Percentiles rank a stretch among this genome's conserved stretches.
phyloP scores from a whole-genome alignment of 2,888 invertebrate genomes.

The Odontomyia ornata region DNA sequence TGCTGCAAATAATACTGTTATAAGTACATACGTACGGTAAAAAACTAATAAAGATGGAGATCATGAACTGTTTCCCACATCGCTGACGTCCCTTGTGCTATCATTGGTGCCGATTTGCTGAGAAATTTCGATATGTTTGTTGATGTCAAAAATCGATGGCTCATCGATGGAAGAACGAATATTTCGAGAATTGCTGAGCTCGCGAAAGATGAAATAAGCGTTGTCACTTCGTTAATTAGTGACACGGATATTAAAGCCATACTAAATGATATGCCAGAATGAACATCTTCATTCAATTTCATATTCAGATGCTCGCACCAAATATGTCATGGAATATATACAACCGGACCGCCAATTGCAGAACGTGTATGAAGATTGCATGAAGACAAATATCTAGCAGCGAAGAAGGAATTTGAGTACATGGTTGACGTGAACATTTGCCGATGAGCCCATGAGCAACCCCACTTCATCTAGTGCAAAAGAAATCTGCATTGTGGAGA shows the following conservation, averaged over 20 bases:
- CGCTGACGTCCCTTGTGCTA: not conserved
- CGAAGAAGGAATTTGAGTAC: constrained; percentile 34
- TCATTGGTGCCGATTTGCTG: constrained; percentile 10
- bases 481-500: constrained; percentile 53
- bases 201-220: not conserved
- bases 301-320: not conserved
- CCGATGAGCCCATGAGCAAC: constrained; percentile 59
- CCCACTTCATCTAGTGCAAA: constrained; percentile 55
- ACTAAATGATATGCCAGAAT: not conserved
- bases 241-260: not conserved
- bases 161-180: constrained; percentile 1
- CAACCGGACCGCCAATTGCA: not conserved
- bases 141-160: not conserved
- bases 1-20: not conserved
- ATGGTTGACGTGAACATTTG: constrained; percentile 57
- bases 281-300: not conserved
- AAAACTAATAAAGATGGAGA: not conserved
- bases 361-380: constrained; percentile 21
- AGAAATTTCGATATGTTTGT: not conserved
- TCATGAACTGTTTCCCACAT: not conserved
- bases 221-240: not conserved
- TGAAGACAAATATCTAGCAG: constrained; percentile 1
- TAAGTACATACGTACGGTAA: not conserved
- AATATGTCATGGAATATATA: not conserved
- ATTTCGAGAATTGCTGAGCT: not conserved